Percentiles rank a stretch among this genome's conserved stretches.
Evolutionary conservation across 53 echinoderm and acorn worm genomes (phyloP).

Genomic region (Echinometra lucunter): DNA sequence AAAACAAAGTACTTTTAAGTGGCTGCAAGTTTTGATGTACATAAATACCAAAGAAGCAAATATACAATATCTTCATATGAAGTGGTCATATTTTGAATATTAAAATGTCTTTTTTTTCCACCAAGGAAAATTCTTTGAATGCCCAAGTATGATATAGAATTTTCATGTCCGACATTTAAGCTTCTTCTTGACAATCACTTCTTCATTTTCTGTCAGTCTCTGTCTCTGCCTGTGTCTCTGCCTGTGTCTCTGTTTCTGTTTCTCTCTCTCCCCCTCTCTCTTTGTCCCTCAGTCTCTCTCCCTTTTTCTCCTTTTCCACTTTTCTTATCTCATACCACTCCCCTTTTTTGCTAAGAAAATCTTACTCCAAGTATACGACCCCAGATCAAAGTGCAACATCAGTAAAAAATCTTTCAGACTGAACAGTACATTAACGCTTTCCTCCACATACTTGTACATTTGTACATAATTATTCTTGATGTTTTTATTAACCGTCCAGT

Average conservation of each 20-base stretch:
- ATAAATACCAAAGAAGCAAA: not conserved
- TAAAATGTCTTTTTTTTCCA: not conserved
- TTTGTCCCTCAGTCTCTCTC: not conserved
- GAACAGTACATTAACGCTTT: not conserved
- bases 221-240: not conserved
- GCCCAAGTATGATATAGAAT: not conserved
- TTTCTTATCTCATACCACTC: not conserved
- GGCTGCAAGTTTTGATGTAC: not conserved
- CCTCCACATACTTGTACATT: not conserved
- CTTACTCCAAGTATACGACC: too few species aligned
- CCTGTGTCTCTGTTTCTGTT: not conserved
- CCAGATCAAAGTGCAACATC: not conserved
- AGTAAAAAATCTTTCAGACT: not conserved
- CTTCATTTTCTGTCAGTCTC: not conserved
- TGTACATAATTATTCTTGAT: too few species aligned
- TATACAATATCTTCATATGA: not conserved
- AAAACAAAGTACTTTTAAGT: not conserved
- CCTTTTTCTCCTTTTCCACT: not conserved
- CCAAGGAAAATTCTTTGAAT: not conserved
- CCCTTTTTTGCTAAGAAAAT: not conserved
- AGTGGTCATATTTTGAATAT: not conserved
- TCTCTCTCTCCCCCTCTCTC: not conserved
- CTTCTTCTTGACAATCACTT: not conserved
- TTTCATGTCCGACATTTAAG: not conserved
- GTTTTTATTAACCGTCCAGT: not conserved